Percentiles rank a stretch among this genome's conserved stretches.
Conservation (phyloP, 2,797 vertebrate species). For the Nyctalus aviator region DNA sequence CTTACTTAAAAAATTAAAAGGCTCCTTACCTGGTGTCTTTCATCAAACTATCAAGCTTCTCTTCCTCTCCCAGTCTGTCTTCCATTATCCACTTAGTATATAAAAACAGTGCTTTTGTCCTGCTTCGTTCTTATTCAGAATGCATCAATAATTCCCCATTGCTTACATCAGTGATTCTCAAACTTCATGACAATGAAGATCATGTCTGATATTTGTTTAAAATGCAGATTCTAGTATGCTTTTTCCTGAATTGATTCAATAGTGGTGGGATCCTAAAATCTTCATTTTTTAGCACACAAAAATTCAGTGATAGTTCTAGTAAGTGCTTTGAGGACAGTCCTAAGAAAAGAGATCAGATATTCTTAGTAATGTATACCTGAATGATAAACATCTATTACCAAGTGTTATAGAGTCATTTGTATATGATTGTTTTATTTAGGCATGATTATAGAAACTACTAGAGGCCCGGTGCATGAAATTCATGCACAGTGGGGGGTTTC, state of each 20-base stretch:
- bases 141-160: neutral
- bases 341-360: neutral
- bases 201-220: constrained; percentile 9
- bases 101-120: neutral
- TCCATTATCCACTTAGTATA: neutral
- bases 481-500: too few species aligned
- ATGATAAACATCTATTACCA: constrained; percentile 32
- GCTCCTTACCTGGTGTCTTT: neutral
- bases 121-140: constrained; percentile 1
- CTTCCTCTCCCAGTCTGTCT: neutral
- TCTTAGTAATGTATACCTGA: neutral
- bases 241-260: neutral
- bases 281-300: constrained; percentile 27
- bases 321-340: neutral
- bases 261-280: neutral
- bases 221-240: constrained; percentile 31
- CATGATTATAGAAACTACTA: neutral
- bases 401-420: neutral
- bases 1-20: neutral
- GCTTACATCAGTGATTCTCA: neutral
- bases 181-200: neutral
- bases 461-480: too few species aligned
- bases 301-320: neutral
- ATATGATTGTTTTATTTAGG: neutral
- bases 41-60: neutral